phyloP scores from a whole-genome alignment of 2,113 vertebrate species.

The Pachyramphus minor region DNA sequence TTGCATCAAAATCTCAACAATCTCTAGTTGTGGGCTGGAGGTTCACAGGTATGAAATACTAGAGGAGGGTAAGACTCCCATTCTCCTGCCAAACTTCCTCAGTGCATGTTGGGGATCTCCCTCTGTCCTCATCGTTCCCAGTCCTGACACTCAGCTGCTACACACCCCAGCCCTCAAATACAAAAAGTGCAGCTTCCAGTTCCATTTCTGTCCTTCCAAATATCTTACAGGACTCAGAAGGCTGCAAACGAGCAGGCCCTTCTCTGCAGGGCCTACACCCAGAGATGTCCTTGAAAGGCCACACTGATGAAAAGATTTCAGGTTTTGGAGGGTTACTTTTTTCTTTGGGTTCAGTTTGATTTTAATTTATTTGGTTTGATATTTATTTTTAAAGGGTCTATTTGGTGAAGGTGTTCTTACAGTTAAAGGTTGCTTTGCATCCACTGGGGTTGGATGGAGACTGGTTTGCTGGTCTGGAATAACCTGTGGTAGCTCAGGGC shows the following conservation, averaged over 20 bases:
- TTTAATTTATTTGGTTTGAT: not conserved
- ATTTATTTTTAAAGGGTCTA: not conserved
- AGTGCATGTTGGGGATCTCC: not conserved
- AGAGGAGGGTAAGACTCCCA: not conserved
- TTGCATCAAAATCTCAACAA: not conserved
- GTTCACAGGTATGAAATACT: not conserved
- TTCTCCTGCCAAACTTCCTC: not conserved
- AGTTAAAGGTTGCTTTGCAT: not conserved
- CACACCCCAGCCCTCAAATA: not conserved
- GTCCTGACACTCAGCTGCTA: not conserved
- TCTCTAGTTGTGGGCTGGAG: not conserved
- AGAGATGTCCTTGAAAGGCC: not conserved
- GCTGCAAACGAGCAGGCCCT: not conserved
- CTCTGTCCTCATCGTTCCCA: not conserved
- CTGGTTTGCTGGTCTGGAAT: not conserved
- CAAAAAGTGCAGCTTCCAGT: not conserved
- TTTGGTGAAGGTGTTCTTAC: not conserved
- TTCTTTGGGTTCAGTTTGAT: not conserved
- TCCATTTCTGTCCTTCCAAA: not conserved
- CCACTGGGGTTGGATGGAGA: not conserved
- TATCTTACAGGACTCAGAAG: not conserved
- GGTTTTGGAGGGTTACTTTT: not conserved
- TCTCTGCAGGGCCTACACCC: not conserved
- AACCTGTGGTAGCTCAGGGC: accelerated
- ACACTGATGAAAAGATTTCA: not conserved